Percentiles rank a stretch among this genome's conserved stretches.
phyloP scores from a whole-genome alignment of 1,140 invertebrate genomes.

The Catajapyx aquilonaris region DNA sequence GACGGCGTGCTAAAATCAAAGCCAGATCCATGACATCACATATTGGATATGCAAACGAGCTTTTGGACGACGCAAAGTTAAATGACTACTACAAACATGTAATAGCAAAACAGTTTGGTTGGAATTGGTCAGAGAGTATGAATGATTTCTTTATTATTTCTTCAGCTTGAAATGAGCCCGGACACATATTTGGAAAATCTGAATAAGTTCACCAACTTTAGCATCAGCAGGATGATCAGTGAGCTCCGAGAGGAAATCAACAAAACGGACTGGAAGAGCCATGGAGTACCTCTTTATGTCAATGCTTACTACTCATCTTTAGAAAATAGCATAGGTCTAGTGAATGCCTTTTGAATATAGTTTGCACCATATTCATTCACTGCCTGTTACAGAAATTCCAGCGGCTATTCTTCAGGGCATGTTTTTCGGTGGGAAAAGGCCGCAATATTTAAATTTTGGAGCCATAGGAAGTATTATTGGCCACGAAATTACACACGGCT shows the following conservation, averaged over 20 bases:
- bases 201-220: constrained; percentile 17
- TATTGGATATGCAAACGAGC: constrained; percentile 26
- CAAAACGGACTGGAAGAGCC: constrained; percentile 24
- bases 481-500: constrained; percentile 39
- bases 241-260: constrained; percentile 21
- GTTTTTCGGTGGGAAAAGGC: constrained; percentile 29
- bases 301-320: constrained; percentile 24
- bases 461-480: constrained; percentile 35
- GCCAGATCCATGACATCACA: constrained; percentile 24
- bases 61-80: constrained; percentile 4
- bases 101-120: no score
- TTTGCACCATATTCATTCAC: neutral
- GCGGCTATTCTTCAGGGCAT: constrained; percentile 34
- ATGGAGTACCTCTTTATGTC: constrained; percentile 22
- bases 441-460: constrained; percentile 33
- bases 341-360: neutral
- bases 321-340: constrained; percentile 23
- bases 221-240: constrained; percentile 20
- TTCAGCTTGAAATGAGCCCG: constrained; percentile 15
- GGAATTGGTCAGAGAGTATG: no score
- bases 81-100: constrained; percentile 5
- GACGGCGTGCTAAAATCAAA: constrained; percentile 15
- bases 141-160: no score
- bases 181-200: constrained; percentile 20
- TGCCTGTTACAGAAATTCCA: constrained; percentile 24